Percentiles rank a stretch among this genome's conserved stretches.
Evolutionary conservation across 1,140 invertebrate genomes (phyloP).

Genomic region (Cherax destructor): DNA sequence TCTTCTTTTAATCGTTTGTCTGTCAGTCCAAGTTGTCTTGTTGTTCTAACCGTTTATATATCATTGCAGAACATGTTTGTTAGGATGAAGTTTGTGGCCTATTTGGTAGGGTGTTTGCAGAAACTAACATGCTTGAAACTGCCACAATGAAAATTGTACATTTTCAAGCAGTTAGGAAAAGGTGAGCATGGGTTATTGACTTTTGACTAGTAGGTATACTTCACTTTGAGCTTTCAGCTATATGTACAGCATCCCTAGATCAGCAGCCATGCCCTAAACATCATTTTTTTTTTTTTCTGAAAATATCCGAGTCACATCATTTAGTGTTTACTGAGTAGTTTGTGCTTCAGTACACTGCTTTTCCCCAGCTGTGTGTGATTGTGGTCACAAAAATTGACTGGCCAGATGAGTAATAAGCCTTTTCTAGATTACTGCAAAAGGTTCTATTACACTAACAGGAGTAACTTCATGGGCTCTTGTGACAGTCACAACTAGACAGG

Average conservation of each 20-base stretch:
- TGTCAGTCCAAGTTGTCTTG: constrained; percentile 26
- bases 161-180: not conserved
- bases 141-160: not conserved
- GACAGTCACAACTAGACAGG: constrained; percentile 5
- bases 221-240: not conserved
- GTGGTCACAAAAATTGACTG: constrained; percentile 34
- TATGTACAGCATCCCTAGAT: constrained; percentile 3
- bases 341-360: constrained; percentile 42
- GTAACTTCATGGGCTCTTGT: not conserved
- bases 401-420: not conserved
- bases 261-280: not conserved
- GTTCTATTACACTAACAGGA: not conserved
- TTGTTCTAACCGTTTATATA: constrained; percentile 33
- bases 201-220: not conserved
- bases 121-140: not conserved
- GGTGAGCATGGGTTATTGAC: not conserved
- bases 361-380: constrained; percentile 50
- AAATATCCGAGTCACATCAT: constrained; percentile 2
- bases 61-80: constrained; percentile 17
- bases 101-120: constrained; percentile 1
- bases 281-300: not conserved
- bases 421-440: not conserved
- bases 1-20: constrained; percentile 12
- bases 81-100: constrained; percentile 5
- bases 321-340: constrained; percentile 41